Percentiles rank a stretch among this genome's conserved stretches.
phyloP scores from a whole-genome alignment of 2,888 invertebrate species.

The Pemphredon lugubris region DNA sequence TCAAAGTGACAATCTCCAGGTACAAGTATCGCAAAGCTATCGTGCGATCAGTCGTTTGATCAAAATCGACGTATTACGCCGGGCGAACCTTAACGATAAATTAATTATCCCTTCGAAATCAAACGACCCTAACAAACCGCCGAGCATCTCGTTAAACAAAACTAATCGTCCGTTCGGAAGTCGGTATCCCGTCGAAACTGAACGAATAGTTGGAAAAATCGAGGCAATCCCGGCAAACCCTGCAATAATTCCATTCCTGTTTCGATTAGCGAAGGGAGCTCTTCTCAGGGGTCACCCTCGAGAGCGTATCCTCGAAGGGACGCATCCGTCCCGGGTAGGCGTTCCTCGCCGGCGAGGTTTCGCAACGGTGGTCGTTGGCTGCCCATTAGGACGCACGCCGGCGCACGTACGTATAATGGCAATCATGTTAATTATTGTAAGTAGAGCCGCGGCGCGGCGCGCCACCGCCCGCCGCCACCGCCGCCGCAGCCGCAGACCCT shows the following conservation, averaged over 20 bases:
- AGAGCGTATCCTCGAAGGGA: background rate
- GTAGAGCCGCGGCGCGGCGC: conserved; percentile 74
- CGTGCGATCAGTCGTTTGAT: too few species aligned
- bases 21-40: too few species aligned
- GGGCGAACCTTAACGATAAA: too few species aligned
- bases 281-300: conserved; percentile 3
- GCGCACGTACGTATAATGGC: conserved; percentile 76
- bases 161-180: background rate
- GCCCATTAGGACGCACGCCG: conserved; percentile 69
- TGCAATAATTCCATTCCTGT: conserved; percentile 12
- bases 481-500: conserved; percentile 47
- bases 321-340: conserved; percentile 37
- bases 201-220: background rate
- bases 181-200: background rate
- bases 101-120: too few species aligned
- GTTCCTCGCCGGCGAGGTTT: conserved; percentile 44
- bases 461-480: conserved; percentile 60
- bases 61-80: too few species aligned
- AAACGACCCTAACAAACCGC: too few species aligned
- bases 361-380: conserved; percentile 63
- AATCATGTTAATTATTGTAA: conserved; percentile 80
- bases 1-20: too few species aligned
- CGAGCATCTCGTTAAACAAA: too few species aligned
- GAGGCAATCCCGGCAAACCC: background rate
- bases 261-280: conserved; percentile 10